Evolutionary conservation across 1,140 invertebrate genomes (phyloP), one percentile per base, ranked within the genome.

Genomic region (Fopius arisanus): DNA sequence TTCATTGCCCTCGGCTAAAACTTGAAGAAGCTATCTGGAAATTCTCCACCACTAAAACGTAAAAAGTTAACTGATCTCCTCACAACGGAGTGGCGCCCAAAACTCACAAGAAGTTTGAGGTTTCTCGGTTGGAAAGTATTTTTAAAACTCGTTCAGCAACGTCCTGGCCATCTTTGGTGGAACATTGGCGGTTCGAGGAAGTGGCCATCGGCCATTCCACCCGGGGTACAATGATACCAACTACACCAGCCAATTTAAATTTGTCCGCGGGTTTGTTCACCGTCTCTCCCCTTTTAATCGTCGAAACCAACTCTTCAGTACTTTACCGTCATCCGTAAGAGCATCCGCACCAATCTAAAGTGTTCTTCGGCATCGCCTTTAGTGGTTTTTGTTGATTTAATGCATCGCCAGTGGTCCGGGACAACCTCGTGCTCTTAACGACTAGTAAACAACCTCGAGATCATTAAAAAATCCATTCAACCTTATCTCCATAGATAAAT

Each of bases 121-220:
- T n/a, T 48, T 48, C 14, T 48, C 43, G 74, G 75, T 76, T 75
- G 67, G 70, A 70, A 79, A 76, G 78, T 81, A 81, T 81, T 80
- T 80, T 80, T 81, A 80, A 81, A 80, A 80, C 79, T 78, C 75
- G 79, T 76, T 72, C 70, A 72, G 70, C 73, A 70, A 51, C 73
- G 40, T 59, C 72, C 72, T 0, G 69, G 62, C 73, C 71, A 69
- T 70, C 72, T 70, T 69, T 59, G 40, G 67, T 70, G 19, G 3
- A 23, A 28, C 23, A 28, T 28, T 59, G 54, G 23, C 54, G 5
- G 9, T 59, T 59, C 54, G 54, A 59, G 54, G 54, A 59, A 59
- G 54, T 26, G 43, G n/a, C 54, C 7, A 16, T 14, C 21, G 48
- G 48, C 21, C 54, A 59, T 59, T 59, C 54, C 54, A 59, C 23